Evolutionary conservation across 2,113 vertebrate genomes (phyloP), one percentile per base, ranked within the genome.

Genomic region (Peromyscus polionotus): DNA sequence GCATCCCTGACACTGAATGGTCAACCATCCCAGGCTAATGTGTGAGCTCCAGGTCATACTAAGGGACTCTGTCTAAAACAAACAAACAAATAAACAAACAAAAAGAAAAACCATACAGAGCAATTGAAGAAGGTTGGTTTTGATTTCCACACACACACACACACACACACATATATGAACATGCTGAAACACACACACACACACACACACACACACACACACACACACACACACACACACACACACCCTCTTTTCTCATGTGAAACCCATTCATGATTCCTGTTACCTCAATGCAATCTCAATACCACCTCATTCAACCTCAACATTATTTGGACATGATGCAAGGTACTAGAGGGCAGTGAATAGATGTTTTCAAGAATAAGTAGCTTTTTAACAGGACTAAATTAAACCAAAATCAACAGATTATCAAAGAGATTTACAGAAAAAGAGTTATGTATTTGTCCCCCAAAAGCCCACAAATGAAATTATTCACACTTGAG

Each of bases 1-100:
- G 13, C 16, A 36, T 36, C 17, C 14, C 14, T 2, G 12, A 80
- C 7, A 33, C 3, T 36, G 48, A 54, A 8, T 9, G 7, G 0
- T 31, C 7, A 79, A 8, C 26, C 7, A 20, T 10, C 14, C 7
- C 7, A 9, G 3, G 1, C 3, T 14, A 48, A 31, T 28, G 0
- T n/a, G 31, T 54, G 77, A 80, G 28, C 0, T 33, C 16, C 7
- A 80, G 14, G 48, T 9, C 7, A 4, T 54, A 79, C 8, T 79
- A 16, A 33, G 14, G 16, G 14, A 33, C 48, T 79, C 17, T 33
- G 9, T 54, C 2, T 76, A 51, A 51, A 12, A 2, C 16, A 31
- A 70, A 14, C 3, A 68, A 12, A 67, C 19, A 7, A 12, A 67
- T 4, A 7, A 31, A 68, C 9, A 68, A 7, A 70, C 7, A 63